Conservation (phyloP, 1,140 invertebrate species). For the Neomicropteryx cornuta region DNA sequence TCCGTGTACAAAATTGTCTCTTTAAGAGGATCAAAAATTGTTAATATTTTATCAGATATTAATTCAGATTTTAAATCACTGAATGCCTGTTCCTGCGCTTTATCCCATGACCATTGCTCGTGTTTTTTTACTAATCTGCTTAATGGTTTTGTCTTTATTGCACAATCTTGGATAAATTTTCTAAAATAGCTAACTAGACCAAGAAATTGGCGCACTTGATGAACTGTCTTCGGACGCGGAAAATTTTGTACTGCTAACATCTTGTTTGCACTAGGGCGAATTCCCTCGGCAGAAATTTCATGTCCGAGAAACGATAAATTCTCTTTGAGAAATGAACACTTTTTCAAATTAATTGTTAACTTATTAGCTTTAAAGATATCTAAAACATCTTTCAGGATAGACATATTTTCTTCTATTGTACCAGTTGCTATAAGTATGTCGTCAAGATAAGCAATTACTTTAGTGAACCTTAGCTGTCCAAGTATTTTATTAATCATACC, state of each 20-base stretch:
- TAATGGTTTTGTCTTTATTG: too few species aligned
- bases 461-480: conserved; percentile 8
- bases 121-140: too few species aligned
- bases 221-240: too few species aligned
- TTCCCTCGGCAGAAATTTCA: too few species aligned
- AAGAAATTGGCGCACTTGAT: too few species aligned
- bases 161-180: too few species aligned
- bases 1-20: conserved; percentile 9
- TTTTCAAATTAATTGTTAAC: conserved; percentile 10
- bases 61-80: conserved; percentile 2
- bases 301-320: too few species aligned
- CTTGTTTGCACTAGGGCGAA: too few species aligned
- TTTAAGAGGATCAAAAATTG: conserved; percentile 11
- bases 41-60: conserved; percentile 6
- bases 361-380: conserved; percentile 7
- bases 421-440: conserved; percentile 14
- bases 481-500: conserved; percentile 14
- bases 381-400: conserved; percentile 6
- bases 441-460: conserved; percentile 16
- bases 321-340: conserved; percentile 10
- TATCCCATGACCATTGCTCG: conserved; percentile 14
- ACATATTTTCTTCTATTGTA: conserved; percentile 10
- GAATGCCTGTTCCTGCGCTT: conserved; percentile 3
- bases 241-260: too few species aligned
- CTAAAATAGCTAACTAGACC: too few species aligned